These are phyloP conservation scores for Bovichtus diacanthus DNA, from an alignment of 2,797 vertebrate genomes.

Conservation along the genomic window DNA sequence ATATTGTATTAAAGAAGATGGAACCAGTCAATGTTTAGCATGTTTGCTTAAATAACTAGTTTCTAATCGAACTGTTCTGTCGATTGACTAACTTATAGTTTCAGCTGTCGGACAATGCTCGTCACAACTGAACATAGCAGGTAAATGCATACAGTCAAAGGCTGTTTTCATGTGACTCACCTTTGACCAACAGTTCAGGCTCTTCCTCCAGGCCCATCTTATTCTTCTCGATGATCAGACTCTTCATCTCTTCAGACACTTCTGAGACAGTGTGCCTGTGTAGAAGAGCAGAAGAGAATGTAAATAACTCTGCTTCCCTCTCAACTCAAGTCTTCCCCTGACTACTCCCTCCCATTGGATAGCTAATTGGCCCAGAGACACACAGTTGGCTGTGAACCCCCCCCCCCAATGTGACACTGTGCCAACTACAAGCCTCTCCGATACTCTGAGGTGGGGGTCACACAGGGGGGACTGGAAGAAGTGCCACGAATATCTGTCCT, in stretches of 20 bases:
- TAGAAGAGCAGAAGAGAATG: conserved; percentile 68
- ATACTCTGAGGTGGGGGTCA: conserved; percentile 59
- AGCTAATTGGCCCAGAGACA: conserved; percentile 68
- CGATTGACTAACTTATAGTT: neutral
- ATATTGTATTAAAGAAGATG: neutral
- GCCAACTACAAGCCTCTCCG: conserved; percentile 64
- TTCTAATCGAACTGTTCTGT: neutral
- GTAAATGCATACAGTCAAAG: neutral
- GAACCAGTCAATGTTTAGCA: neutral
- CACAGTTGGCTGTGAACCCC: conserved; percentile 48
- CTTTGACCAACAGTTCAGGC: conserved; percentile 91
- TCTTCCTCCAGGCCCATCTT: conserved; percentile 88
- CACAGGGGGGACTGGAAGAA: conserved; percentile 62
- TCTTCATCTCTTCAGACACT: conserved; percentile 91
- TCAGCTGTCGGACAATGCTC: neutral
- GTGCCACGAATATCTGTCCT: conserved; percentile 77
- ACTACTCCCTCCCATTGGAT: conserved; percentile 64
- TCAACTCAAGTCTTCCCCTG: conserved; percentile 52
- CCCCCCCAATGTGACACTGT: conserved; percentile 39
- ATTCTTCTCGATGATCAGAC: conserved; percentile 91
- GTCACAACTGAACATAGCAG: neutral
- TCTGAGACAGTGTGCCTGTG: conserved; percentile 85
- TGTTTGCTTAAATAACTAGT: neutral
- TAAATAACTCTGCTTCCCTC: conserved; percentile 70
- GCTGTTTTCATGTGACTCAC: conserved; percentile 76